These are phyloP conservation scores for Urechis unicinctus DNA, from an alignment of 2,888 invertebrate species.

Conservation along the genomic window DNA sequence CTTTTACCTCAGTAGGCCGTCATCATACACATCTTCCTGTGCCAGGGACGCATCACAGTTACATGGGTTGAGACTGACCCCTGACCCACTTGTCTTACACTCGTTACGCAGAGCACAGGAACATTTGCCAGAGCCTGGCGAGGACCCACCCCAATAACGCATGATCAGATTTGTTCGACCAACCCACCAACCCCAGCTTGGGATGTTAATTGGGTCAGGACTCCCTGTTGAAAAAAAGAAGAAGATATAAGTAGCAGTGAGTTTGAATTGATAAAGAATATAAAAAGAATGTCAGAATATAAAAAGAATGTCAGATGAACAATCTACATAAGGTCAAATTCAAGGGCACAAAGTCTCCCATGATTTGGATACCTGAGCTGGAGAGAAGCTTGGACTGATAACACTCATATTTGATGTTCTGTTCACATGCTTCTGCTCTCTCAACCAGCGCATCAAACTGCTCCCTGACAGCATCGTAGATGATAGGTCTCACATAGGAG, in stretches of 20 bases:
- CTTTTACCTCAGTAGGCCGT: slow-evolving; percentile 37
- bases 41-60: slow-evolving; percentile 72
- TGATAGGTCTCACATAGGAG: slow-evolving; percentile 75
- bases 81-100: slow-evolving; percentile 57
- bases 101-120: slow-evolving; percentile 83
- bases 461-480: slow-evolving; percentile 68
- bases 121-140: slow-evolving; percentile 72
- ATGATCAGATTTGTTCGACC: slow-evolving; percentile 86
- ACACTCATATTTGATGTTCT: slow-evolving; percentile 81
- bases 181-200: slow-evolving; percentile 74
- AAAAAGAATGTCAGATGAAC: too few relatives aligned
- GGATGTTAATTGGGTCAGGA: slow-evolving; percentile 16
- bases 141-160: slow-evolving; percentile 81
- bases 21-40: slow-evolving; percentile 14
- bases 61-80: slow-evolving; percentile 59
- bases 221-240: slow-evolving; percentile 11
- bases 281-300: not conserved
- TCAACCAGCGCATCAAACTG: slow-evolving; percentile 85
- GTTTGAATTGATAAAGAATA: too few relatives aligned
- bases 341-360: too few relatives aligned
- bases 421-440: slow-evolving; percentile 74
- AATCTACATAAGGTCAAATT: too few relatives aligned
- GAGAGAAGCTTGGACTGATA: slow-evolving; percentile 76
- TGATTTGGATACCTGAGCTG: slow-evolving; percentile 65
- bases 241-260: slow-evolving; percentile 6